Percentiles rank a stretch among this genome's conserved stretches.
Conservation (phyloP, 2,888 invertebrate species). For the Dryobota labecula region DNA sequence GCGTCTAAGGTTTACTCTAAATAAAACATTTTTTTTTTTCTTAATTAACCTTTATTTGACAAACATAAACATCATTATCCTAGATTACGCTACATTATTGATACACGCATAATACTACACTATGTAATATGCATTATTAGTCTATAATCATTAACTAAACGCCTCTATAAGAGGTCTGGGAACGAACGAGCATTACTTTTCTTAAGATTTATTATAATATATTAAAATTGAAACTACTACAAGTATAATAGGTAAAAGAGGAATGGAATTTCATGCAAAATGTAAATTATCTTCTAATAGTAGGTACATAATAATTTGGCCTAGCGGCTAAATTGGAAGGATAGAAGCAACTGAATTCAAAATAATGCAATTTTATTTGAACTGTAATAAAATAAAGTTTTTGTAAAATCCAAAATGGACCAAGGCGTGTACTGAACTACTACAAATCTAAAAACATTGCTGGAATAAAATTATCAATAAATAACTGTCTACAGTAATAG, state of each 20-base stretch:
- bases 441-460: too few relatives aligned
- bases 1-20: not conserved
- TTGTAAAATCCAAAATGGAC: not conserved
- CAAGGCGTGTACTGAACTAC: not conserved
- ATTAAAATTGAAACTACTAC: slow-evolving; percentile 10
- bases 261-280: slow-evolving; percentile 1
- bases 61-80: slow-evolving; percentile 62
- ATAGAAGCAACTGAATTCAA: not conserved
- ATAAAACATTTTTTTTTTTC: slow-evolving; percentile 2
- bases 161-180: slow-evolving; percentile 53
- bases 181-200: slow-evolving; percentile 51
- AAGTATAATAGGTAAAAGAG: not conserved
- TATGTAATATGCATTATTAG: slow-evolving; percentile 46
- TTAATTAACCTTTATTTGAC: slow-evolving; percentile 60
- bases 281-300: slow-evolving; percentile 8
- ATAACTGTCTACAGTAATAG: not conserved
- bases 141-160: slow-evolving; percentile 27
- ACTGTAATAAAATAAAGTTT: not conserved
- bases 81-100: slow-evolving; percentile 50
- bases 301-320: slow-evolving; percentile 1
- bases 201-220: slow-evolving; percentile 7
- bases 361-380: not conserved
- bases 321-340: not conserved
- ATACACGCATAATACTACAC: slow-evolving; percentile 42
- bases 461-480: not conserved